Percentiles rank a stretch among this genome's conserved stretches.
These are phyloP conservation scores for Campylorhamphus procurvoides DNA, from an alignment of 2,113 vertebrate genomes.

Conservation along the genomic window DNA sequence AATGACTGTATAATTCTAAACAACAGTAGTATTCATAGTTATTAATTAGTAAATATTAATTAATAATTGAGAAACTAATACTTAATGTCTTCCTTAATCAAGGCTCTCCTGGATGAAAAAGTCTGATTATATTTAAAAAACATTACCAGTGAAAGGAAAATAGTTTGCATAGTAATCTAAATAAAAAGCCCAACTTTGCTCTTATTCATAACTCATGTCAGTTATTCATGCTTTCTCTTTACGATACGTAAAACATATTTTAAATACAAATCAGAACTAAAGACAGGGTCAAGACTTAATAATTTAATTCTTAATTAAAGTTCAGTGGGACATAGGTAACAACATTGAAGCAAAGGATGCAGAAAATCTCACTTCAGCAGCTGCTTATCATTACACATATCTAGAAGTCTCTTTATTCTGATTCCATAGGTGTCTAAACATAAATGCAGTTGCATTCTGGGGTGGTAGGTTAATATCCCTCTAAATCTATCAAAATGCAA, in stretches of 20 bases:
- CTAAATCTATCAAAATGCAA: background rate
- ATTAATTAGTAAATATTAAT: conserved; percentile 5
- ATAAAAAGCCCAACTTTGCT: background rate
- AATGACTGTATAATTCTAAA: background rate
- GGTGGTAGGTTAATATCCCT: background rate
- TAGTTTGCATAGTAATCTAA: conserved; percentile 37
- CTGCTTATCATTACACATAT: background rate
- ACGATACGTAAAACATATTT: background rate
- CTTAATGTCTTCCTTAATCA: background rate
- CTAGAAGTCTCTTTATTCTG: conserved; percentile 13
- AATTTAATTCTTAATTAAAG: conserved; percentile 49
- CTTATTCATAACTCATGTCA: background rate
- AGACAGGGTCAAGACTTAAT: conserved; percentile 19
- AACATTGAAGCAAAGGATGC: background rate
- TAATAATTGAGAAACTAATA: background rate
- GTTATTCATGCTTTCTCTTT: conserved; percentile 1
- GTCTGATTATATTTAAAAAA: conserved; percentile 9
- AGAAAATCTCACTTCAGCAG: conserved; percentile 33
- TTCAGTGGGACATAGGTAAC: conserved; percentile 7
- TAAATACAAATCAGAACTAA: conserved; percentile 32
- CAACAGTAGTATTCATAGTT: background rate
- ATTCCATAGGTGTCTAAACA: background rate
- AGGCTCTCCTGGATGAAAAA: background rate
- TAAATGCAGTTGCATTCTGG: background rate
- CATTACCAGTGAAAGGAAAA: conserved; percentile 19